These are phyloP conservation scores for Chelonia mydas DNA, from an alignment of 2,797 vertebrate genomes.

Conservation along the genomic window DNA sequence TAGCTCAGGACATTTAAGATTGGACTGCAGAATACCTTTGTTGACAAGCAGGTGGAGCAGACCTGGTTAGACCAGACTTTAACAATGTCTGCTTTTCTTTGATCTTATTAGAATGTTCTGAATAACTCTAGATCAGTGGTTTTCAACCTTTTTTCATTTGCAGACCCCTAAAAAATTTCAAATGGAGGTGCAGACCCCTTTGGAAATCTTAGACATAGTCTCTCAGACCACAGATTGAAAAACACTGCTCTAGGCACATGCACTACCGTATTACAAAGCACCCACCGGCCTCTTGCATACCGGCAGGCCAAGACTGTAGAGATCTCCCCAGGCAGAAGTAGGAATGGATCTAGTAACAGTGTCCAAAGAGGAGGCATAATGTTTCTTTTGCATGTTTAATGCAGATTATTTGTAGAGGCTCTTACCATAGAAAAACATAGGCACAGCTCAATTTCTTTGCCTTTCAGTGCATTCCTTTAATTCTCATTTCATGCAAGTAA, in stretches of 20 bases:
- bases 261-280: neutral
- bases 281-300: accelerated
- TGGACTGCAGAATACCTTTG: neutral
- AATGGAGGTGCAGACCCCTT: neutral
- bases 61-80: neutral
- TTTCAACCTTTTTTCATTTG: neutral
- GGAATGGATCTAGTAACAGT: accelerated
- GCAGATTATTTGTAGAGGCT: neutral
- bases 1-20: neutral
- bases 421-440: neutral
- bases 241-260: neutral
- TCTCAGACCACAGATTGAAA: neutral
- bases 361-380: neutral
- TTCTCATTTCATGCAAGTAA: neutral
- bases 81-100: neutral
- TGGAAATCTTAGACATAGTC: neutral
- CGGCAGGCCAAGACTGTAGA: accelerated
- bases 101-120: neutral
- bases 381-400: neutral
- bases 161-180: neutral
- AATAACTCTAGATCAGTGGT: neutral
- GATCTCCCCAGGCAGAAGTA: neutral
- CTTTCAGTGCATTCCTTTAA: neutral
- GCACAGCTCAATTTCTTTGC: accelerated
- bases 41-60: neutral